Conservation (phyloP, 2,797 vertebrate genomes). For the Antrozous pallidus region DNA sequence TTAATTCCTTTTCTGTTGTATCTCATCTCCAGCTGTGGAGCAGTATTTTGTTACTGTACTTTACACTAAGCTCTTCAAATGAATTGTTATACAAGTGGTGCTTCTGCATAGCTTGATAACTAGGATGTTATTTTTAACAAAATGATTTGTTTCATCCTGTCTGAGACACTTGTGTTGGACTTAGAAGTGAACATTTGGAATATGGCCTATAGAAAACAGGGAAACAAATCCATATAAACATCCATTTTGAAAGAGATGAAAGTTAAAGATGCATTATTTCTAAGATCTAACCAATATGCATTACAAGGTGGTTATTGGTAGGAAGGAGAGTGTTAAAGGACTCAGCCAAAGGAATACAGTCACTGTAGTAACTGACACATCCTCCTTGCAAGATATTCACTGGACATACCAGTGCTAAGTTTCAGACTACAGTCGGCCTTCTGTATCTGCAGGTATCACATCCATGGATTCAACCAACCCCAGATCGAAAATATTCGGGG, state of each 20-base stretch:
- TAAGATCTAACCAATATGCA: not conserved
- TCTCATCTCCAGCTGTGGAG: constrained; percentile 79
- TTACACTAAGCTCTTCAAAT: constrained; percentile 84
- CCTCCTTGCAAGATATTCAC: constrained; percentile 6
- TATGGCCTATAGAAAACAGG: constrained; percentile 19
- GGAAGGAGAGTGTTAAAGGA: constrained; percentile 22
- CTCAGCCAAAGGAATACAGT: not conserved
- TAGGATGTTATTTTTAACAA: constrained; percentile 81
- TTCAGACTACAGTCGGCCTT: not conserved
- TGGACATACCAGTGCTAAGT: not conserved
- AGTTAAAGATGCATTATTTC: not conserved
- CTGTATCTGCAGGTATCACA: not conserved
- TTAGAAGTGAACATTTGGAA: constrained; percentile 73
- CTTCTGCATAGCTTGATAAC: constrained; percentile 80
- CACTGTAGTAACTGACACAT: constrained; percentile 7
- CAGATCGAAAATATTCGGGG: not conserved
- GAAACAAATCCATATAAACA: constrained; percentile 30
- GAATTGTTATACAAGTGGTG: constrained; percentile 82
- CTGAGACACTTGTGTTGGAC: constrained; percentile 71
- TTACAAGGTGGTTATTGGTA: not conserved
- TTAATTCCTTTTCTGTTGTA: constrained; percentile 78
- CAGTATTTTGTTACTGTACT: constrained; percentile 82
- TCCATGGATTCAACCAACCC: not conserved
- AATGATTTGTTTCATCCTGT: constrained; percentile 79
- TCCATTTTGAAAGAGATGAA: constrained; percentile 17